Base-by-base conservation (phyloP, 2,113 vertebrate species). In the Dinomys branickii region DNA sequence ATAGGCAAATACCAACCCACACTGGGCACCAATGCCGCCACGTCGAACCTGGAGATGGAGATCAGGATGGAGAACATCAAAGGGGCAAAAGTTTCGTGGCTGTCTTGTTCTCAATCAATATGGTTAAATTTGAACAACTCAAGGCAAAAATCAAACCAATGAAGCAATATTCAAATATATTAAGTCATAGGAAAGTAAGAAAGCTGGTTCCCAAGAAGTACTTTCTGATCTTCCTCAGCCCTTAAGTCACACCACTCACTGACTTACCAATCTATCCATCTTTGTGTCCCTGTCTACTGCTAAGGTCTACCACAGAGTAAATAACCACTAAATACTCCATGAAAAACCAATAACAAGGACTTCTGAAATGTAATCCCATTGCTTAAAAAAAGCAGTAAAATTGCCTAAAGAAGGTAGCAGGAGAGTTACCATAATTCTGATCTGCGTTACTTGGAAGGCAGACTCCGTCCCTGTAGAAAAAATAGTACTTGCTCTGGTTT, bases 21-120 rank as follows among this genome's bases (percentile, higher is more conserved):
- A 99, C 96, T 99, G 99, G 1, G 99, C 99, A n/a, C 99, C 99
- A 0, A 99, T 99, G 94, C 99, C 99, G 2, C 99, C 99, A 94
- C 99, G 99, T 35, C 99, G 99, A 19, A 99, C 99, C 99, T 99
- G 54, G 0, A 33, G 88, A 85, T 35, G 82, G 13, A 96, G 78
- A 54, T 28, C 22, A 44, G 61, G 54, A 85, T 71, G 47, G 90
- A 93, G 54, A 41, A 54, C 14, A 44, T 14, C 4, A 83, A 84
- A 87, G 7, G 33, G 28, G 26, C 35, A 54, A 38, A 95, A 61
- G 16, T 80, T 24, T 35, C 90, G 81, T 80, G 50, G 44, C n/a
- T 12, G 17, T 38, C 92, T 85, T 52, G 17, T 90, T 90, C 73
- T 35, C 52, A 78, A 88, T n/a, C 24, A 73, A 47, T 35, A 95